phyloP scores from a whole-genome alignment of 2,888 invertebrate genomes.

The Phorcus lineatus region DNA sequence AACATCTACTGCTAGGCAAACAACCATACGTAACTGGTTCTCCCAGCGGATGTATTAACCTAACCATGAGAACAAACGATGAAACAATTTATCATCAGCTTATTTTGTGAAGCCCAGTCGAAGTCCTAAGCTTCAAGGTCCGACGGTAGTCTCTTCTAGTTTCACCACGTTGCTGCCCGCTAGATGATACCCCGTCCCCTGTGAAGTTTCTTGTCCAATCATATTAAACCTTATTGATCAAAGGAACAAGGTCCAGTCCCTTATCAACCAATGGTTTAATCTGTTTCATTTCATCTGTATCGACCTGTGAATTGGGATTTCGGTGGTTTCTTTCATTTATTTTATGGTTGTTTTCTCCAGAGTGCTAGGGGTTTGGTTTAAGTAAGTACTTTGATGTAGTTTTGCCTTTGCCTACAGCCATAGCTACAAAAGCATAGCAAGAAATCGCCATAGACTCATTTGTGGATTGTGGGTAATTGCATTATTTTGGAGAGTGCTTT shows the following conservation, averaged over 20 bases:
- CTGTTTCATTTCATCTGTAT: not conserved
- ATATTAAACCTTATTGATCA: conserved; percentile 7
- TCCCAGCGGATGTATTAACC: not conserved
- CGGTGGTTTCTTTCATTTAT: not conserved
- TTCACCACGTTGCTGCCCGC: not conserved
- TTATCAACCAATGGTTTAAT: conserved; percentile 11
- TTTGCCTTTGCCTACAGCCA: conserved; percentile 9
- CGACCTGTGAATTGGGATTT: not conserved
- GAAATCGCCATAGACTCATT: too few relatives aligned
- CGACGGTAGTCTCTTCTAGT: not conserved
- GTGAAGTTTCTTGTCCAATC: conserved; percentile 13
- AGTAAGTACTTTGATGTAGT: conserved; percentile 1
- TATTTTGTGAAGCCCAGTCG: not conserved
- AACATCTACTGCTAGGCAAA: too few relatives aligned
- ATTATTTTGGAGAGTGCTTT: not conserved
- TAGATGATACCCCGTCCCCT: not conserved
- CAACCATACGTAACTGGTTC: too few relatives aligned
- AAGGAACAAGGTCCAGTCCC: not conserved
- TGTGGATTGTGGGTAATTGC: not conserved
- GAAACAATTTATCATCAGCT: not conserved
- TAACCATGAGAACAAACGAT: not conserved
- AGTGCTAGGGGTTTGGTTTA: not conserved
- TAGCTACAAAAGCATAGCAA: not conserved
- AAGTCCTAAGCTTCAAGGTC: not conserved
- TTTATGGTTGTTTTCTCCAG: not conserved